A percentile compares a stretch with the other conserved stretches of the same genome.
Conservation (phyloP, 2,113 vertebrate genomes). For the Microcebus lehilahytsara region DNA sequence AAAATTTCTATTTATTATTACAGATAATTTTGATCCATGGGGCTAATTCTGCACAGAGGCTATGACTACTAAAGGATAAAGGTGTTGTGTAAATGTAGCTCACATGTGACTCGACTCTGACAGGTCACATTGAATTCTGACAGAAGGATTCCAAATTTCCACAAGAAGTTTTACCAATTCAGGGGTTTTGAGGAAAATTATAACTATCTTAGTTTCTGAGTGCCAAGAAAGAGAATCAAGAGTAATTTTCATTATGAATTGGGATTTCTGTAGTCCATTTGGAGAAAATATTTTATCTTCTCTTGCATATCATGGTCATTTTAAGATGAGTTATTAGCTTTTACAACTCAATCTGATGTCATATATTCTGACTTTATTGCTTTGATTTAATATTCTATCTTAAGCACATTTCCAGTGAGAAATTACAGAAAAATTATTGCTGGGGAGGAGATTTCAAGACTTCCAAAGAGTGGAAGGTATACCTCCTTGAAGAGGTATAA, state of each 20-base stretch:
- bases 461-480: background rate
- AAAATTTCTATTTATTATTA: background rate
- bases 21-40: background rate
- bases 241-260: constrained; percentile 25
- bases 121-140: background rate
- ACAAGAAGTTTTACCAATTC: background rate
- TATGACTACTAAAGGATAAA: background rate
- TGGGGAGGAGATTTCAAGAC: constrained; percentile 28
- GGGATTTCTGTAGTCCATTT: constrained; percentile 34
- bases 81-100: background rate
- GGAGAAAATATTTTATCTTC: constrained; percentile 46
- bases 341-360: constrained; percentile 44
- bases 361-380: constrained; percentile 50
- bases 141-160: background rate
- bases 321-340: constrained; percentile 56
- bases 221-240: constrained; percentile 33
- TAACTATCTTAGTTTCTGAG: constrained; percentile 12
- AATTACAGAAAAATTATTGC: constrained; percentile 49
- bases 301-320: constrained; percentile 22
- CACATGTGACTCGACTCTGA: background rate
- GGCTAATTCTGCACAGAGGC: background rate
- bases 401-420: constrained; percentile 30
- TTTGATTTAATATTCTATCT: constrained; percentile 62
- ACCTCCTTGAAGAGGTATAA: background rate
- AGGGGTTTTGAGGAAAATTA: background rate